These are phyloP conservation scores for Dipodomys stephensi DNA, from an alignment of 2,113 vertebrate genomes.

Conservation along the genomic window DNA sequence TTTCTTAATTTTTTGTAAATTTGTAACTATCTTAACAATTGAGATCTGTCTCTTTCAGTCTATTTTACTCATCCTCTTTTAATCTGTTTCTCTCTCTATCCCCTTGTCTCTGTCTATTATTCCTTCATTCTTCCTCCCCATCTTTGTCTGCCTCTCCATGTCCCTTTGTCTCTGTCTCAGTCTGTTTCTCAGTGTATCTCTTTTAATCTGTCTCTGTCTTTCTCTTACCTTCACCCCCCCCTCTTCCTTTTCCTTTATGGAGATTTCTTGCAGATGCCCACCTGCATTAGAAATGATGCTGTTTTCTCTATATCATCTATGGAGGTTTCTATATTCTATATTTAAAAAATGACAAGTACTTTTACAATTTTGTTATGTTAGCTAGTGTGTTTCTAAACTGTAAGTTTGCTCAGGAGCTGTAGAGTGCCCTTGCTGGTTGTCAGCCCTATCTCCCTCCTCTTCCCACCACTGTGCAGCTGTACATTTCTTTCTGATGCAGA, in stretches of 20 bases:
- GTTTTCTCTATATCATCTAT: neutral
- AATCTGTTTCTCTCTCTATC: too few relatives aligned
- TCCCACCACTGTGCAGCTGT: neutral
- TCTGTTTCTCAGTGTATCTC: neutral
- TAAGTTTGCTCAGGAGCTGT: neutral
- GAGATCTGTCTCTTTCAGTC: neutral
- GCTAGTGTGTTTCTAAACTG: neutral
- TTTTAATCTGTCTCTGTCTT: too few relatives aligned
- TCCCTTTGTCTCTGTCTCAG: neutral
- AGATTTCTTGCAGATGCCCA: neutral
- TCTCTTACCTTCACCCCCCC: too few relatives aligned
- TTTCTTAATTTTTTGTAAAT: neutral
- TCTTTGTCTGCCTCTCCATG: too few relatives aligned
- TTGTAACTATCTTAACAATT: constrained; percentile 1
- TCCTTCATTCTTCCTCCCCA: too few relatives aligned
- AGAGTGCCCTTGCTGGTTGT: rapidly evolving
- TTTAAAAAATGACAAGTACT: neutral
- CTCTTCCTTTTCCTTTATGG: neutral
- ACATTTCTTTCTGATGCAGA: neutral
- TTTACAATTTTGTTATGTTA: neutral
- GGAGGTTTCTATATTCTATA: neutral
- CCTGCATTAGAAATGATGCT: neutral
- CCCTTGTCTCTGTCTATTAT: too few relatives aligned
- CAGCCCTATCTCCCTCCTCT: neutral
- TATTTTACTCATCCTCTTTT: too few relatives aligned